Evolutionary conservation across 37 sponge, comb jelly and placozoan genomes (phyloP).

Genomic region (Geodia barretti): DNA sequence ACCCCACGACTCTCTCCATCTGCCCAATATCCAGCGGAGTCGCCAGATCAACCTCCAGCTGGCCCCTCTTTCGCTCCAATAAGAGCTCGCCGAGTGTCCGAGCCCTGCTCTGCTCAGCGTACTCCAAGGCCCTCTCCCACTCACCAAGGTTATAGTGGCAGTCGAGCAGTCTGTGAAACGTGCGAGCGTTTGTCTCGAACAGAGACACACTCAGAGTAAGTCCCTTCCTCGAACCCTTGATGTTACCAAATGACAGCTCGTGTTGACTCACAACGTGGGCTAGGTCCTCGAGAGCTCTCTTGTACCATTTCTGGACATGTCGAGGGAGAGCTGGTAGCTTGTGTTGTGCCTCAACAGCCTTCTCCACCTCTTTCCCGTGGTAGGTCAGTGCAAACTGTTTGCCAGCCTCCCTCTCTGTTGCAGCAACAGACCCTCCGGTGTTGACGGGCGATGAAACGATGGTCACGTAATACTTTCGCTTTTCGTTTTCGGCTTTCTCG

Average conservation of each 20-base stretch:
- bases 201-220: slow-evolving; percentile 67
- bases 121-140: slow-evolving; percentile 46
- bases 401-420: neutral
- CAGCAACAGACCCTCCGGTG: neutral
- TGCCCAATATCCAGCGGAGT: slow-evolving; percentile 47
- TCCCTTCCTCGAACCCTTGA: slow-evolving; percentile 64
- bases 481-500: slow-evolving; percentile 46
- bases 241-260: slow-evolving; percentile 48
- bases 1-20: slow-evolving; percentile 30
- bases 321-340: neutral
- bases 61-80: slow-evolving; percentile 31
- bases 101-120: slow-evolving; percentile 69
- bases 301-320: slow-evolving; percentile 18
- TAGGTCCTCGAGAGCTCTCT: slow-evolving; percentile 32
- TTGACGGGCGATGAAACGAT: neutral
- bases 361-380: slow-evolving; percentile 7
- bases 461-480: neutral
- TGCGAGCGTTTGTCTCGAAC: slow-evolving; percentile 62
- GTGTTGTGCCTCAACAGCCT: slow-evolving; percentile 3
- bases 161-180: slow-evolving; percentile 66
- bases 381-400: slow-evolving; percentile 4
- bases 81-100: slow-evolving; percentile 75
- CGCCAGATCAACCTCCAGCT: slow-evolving; percentile 2
- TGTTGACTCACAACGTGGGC: slow-evolving; percentile 29
- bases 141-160: slow-evolving; percentile 54